Base-by-base conservation (phyloP, 2,797 vertebrate genomes). In the Brachyalestes nurse region DNA sequence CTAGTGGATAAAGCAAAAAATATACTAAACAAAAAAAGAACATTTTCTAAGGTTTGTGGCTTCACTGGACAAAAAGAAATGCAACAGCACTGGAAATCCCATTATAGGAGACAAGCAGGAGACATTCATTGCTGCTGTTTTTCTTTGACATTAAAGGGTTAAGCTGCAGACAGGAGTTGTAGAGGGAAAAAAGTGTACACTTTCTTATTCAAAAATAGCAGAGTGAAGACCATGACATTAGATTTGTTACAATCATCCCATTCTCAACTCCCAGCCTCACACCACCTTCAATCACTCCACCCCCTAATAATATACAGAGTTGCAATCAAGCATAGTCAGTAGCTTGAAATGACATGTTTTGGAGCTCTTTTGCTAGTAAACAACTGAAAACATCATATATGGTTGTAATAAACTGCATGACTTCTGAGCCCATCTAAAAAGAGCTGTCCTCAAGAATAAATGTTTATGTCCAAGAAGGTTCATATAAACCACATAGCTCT, bases 391-490 rank as follows among this genome's bases (percentile, higher is more conserved):
- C 38, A 66, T 66, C 9, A 67, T 45, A 67, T 67, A 38, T 65
- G 62, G 34, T n/a, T 21, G 65, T 67, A 42, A 42, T 45, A 67
- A 40, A 67, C 8, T 67, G 38, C 9, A 9, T 42, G 17, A 67
- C 40, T n/a, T 67, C 19, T 40, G 64, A 66, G 9, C 1, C 38
- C 3, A 21, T 42, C 65, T 67, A 21, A 45, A 67, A 67, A 9
- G 19, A 21, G 38, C 61, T 34, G 61, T 51, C 60, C 21, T 62
- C 5, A 67, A 40, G 34, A 57, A 25, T 67, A 21, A 16, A 38
- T 67, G n/a, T 57, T 77, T 77, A 67, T 40, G 66, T 42, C 66
- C 75, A 77, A 23, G 40, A 57, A 77, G 42, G 28, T 67, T 42
- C 16, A 67, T 66, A 16, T 16, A 40, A 55, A 66, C 5, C 13